Conservation (phyloP, 2,797 vertebrate genomes). For the Pipistrellus kuhlii region DNA sequence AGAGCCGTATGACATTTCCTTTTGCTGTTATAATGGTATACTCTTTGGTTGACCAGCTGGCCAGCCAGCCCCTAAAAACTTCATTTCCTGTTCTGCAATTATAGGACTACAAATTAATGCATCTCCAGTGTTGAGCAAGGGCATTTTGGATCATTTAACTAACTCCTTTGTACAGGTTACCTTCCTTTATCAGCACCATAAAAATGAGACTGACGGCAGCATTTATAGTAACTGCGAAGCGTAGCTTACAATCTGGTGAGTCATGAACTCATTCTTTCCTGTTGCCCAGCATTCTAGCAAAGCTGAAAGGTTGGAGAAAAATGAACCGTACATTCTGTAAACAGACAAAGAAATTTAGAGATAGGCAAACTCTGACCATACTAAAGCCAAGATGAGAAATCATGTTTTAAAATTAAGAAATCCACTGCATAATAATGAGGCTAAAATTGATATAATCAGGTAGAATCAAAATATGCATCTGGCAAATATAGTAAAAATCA, state of each 20-base stretch:
- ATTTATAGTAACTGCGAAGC: conserved; percentile 43
- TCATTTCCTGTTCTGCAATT: conserved; percentile 76
- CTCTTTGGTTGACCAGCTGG: conserved; percentile 75
- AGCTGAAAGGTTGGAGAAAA: conserved; percentile 63
- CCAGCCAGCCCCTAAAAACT: conserved; percentile 22
- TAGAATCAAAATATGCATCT: not conserved
- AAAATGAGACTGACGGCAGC: conserved; percentile 58
- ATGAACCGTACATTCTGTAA: conserved; percentile 60
- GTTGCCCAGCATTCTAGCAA: conserved; percentile 70
- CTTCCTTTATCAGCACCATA: conserved; percentile 74
- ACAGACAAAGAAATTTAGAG: conserved; percentile 20
- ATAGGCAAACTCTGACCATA: not conserved
- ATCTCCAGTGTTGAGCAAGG: conserved; percentile 56
- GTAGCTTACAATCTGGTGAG: conserved; percentile 12
- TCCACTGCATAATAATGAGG: not conserved
- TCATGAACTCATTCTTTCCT: conserved; percentile 60
- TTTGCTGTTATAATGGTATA: conserved; percentile 57
- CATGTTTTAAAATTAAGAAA: conserved; percentile 40
- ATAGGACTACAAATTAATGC: conserved; percentile 62
- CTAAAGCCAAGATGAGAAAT: not conserved
- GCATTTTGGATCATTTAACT: conserved; percentile 81
- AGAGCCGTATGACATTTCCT: conserved; percentile 47
- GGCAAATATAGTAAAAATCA: conserved; percentile 20
- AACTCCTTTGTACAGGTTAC: conserved; percentile 70
- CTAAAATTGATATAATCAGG: not conserved